Evolutionary conservation across 2,888 invertebrate species (phyloP).

Genomic region (Callyntrura sp.): DNA sequence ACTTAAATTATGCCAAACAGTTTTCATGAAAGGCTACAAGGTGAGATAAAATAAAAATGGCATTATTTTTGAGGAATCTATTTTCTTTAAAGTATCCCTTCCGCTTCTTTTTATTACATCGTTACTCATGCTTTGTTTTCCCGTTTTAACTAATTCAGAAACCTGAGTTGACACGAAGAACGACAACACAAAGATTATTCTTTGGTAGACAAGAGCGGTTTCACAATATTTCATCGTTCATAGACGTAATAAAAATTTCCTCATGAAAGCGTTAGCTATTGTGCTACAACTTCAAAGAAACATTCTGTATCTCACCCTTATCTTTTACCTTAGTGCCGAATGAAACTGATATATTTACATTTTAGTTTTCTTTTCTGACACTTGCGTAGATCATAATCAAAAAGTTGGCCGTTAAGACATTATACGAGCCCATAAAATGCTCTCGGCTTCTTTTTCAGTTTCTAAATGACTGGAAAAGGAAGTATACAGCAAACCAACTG

Average conservation of each 20-base stretch:
- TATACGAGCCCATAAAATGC: constrained; percentile 26
- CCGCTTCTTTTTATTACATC: too few species aligned
- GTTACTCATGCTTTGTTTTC: too few species aligned
- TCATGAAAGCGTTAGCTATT: neutral
- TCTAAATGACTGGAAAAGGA: neutral
- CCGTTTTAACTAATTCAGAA: too few species aligned
- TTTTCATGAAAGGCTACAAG: too few species aligned
- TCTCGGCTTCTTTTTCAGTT: constrained; percentile 13
- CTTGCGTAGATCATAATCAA: constrained; percentile 26
- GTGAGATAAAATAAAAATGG: too few species aligned
- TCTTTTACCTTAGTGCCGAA: neutral
- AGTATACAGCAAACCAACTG: neutral
- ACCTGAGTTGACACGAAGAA: too few species aligned
- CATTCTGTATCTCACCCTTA: neutral
- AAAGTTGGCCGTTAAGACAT: constrained; percentile 35
- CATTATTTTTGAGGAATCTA: too few species aligned
- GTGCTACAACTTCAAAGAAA: neutral
- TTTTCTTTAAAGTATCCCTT: too few species aligned
- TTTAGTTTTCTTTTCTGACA: constrained; percentile 21
- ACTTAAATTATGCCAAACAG: too few species aligned
- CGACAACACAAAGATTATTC: neutral
- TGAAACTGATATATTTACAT: constrained; percentile 4
- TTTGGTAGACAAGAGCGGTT: neutral
- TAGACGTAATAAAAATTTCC: neutral
- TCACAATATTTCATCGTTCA: neutral